Base-by-base conservation (phyloP, 2,113 vertebrate genomes). In the Carlito syrichta region DNA sequence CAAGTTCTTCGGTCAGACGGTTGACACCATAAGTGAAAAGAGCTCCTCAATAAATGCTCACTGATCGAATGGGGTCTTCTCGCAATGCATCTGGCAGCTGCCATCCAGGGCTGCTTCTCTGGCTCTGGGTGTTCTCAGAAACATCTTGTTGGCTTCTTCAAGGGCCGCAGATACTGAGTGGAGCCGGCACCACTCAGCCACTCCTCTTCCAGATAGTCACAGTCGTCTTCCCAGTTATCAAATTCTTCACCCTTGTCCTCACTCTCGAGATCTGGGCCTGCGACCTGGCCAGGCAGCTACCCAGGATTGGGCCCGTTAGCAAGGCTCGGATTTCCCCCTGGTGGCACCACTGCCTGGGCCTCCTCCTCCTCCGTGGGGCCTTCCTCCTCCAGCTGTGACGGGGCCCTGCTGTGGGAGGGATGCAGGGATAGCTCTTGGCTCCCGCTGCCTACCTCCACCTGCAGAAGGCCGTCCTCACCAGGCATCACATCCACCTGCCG, bases 61-160 rank as follows among this genome's bases (percentile, higher is more conserved):
- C 91, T 98, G 97, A 20, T 98, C 97, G 11, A 98, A 98, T 23
- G 97, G 96, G 68, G 96, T 97, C 95, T 98, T 98, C 96, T 97
- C 97, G 12, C 94, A 96, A 16, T 96, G 97, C 95, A 97, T 85
- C 79, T 89, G 97, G 19, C 97, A 98, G 3, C 96, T 96, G 43
- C 96, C 96, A 10, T 96, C 97, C 91, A 86, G 93, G 22, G 96
- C 97, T 14, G 78, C 93, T 38, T 92, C 96, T 20, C 93, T 54
- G 0, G 96, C 94, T 35, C 94, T 82, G 48, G 97, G 73, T 0
- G 90, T 95, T 58, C 97, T 23, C 97, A 97, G 93, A 8, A 97
- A 97, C 89, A 97, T 94, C 96, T 97, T 98, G 95, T 97, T 96
- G 95, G 97, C 97, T 50, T 97, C 97, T 84, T 97, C 97, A 0